These are phyloP conservation scores for Urocitellus parryii DNA, from an alignment of 2,113 vertebrate species.

Conservation along the genomic window DNA sequence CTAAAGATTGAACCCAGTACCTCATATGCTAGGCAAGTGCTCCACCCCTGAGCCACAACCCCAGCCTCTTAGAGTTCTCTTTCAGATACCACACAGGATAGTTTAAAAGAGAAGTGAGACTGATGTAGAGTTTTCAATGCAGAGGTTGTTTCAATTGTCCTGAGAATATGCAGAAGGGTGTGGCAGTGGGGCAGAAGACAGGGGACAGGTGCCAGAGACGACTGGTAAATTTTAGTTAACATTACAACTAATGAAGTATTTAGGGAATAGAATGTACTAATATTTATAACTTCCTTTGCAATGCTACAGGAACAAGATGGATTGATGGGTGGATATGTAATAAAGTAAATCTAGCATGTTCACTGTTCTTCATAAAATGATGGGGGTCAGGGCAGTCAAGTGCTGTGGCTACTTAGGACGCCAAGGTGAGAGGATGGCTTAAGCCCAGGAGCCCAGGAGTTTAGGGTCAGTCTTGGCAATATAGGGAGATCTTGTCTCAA, in stretches of 20 bases:
- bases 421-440: neutral
- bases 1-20: no score
- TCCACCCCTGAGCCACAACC: no score
- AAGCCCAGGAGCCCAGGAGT: neutral
- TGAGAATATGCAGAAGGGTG: constrained; percentile 6
- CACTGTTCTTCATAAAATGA: constrained; percentile 20
- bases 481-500: neutral
- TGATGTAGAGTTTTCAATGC: neutral
- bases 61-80: constrained; percentile 7
- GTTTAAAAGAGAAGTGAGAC: neutral
- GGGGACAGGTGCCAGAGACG: neutral
- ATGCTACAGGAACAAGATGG: neutral
- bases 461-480: neutral
- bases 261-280: neutral
- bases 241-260: neutral
- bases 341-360: neutral
- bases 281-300: neutral
- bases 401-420: neutral
- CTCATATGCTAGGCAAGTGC: no score
- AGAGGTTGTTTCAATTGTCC: neutral
- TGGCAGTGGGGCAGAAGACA: neutral
- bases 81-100: neutral
- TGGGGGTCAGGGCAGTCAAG: neutral
- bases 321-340: neutral
- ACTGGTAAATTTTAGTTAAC: constrained; percentile 30